Evolutionary conservation across 2,888 invertebrate genomes (phyloP).

Genomic region (Drosophila algonquin): DNA sequence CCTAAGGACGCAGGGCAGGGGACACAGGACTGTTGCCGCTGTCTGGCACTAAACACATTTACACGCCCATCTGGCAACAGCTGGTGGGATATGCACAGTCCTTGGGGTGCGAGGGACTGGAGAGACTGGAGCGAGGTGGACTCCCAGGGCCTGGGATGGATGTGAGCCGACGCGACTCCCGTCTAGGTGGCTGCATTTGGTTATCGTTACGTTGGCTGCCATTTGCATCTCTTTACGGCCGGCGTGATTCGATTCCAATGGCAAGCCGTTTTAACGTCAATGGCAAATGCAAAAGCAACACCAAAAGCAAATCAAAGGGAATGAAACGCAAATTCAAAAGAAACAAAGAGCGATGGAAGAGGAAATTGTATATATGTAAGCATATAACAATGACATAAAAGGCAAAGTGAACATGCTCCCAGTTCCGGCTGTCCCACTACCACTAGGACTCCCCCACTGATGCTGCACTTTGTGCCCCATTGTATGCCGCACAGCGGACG

Average conservation of each 20-base stretch:
- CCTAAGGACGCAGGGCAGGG: neutral
- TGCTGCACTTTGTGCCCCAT: constrained; percentile 42
- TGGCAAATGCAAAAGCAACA: constrained; percentile 11
- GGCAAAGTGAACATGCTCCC: constrained; percentile 60
- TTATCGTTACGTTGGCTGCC: constrained; percentile 45
- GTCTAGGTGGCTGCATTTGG: constrained; percentile 43
- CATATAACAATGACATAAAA: constrained; percentile 72
- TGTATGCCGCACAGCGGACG: constrained; percentile 64
- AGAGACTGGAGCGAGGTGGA: neutral
- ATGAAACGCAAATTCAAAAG: neutral
- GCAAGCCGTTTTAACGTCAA: constrained; percentile 40
- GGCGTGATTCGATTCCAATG: constrained; percentile 70
- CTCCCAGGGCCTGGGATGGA: constrained; percentile 21
- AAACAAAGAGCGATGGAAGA: neutral
- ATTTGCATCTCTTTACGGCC: constrained; percentile 74
- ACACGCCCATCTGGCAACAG: constrained; percentile 74
- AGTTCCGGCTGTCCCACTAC: constrained; percentile 3
- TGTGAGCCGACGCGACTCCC: constrained; percentile 8
- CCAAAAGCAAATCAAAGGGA: constrained; percentile 25
- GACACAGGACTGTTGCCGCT: constrained; percentile 36
- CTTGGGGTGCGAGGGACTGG: neutral
- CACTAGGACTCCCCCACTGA: neutral
- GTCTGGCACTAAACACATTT: constrained; percentile 62
- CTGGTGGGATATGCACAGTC: constrained; percentile 52
- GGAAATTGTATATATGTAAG: constrained; percentile 47